phyloP scores from a whole-genome alignment of 2,888 invertebrate genomes.

The Cancer borealis region DNA sequence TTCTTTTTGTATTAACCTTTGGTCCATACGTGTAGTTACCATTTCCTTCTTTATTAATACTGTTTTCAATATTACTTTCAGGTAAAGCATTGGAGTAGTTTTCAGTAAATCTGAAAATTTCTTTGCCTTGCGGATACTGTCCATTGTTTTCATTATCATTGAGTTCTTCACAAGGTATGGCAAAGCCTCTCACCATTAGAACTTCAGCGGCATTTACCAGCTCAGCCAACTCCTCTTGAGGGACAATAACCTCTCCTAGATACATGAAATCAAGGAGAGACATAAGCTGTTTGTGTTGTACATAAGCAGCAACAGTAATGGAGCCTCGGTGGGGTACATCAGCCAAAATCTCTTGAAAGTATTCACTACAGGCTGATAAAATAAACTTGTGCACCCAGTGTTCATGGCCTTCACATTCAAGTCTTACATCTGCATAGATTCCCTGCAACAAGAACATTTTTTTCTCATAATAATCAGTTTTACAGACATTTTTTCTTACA shows the following conservation, averaged over 20 bases:
- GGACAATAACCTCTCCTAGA: conserved; percentile 65
- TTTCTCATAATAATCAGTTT: not conserved
- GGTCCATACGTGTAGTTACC: not conserved
- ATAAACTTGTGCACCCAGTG: conserved; percentile 72
- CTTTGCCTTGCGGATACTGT: conserved; percentile 32
- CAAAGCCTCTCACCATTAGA: conserved; percentile 71
- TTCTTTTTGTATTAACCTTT: conserved; percentile 22
- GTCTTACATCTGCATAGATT: conserved; percentile 68
- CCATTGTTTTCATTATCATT: conserved; percentile 57
- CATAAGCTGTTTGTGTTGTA: conserved; percentile 65
- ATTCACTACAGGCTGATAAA: conserved; percentile 72
- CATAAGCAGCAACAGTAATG: conserved; percentile 55
- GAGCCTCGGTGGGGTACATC: conserved; percentile 66
- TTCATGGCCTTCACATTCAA: conserved; percentile 68
- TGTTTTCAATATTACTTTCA: conserved; percentile 2
- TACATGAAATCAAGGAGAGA: conserved; percentile 74
- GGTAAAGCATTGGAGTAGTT: not conserved
- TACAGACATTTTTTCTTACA: not conserved
- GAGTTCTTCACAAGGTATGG: conserved; percentile 66
- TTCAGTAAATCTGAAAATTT: conserved; percentile 42
- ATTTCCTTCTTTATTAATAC: not conserved
- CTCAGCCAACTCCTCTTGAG: conserved; percentile 62
- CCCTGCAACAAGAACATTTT: conserved; percentile 53
- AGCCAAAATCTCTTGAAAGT: conserved; percentile 61
- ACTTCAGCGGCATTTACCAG: conserved; percentile 68